Evolutionary conservation across 2,113 vertebrate species (phyloP), one percentile per base, ranked within the genome.

Genomic region (Hyla sarda): DNA sequence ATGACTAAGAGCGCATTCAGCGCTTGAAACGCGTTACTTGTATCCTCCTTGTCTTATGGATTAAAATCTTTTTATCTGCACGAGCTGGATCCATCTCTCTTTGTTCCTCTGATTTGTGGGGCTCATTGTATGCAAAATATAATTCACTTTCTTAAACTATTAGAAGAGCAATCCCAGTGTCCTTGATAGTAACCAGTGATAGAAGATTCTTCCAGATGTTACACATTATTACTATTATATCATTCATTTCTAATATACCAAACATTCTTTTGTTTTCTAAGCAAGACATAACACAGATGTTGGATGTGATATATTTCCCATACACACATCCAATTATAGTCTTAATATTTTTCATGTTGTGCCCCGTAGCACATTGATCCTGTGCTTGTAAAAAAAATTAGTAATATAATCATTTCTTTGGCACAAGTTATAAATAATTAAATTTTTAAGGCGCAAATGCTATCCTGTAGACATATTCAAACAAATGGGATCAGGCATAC

Each of bases 261-360:
- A 37, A 58, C 34, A 56, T 56, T 58, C 30, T 79, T 56, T 56
- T 56, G 52, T 79, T 79, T 79, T 79, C 9, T 16, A 50, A 56
- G 76, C 30, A 56, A 79, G 52, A 79, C 76, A 79, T 58, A 79
- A 56, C 76, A 79, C 76, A 79, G 76, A 79, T 79, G 76, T 79
- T 79, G 52, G 34, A 79, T 37, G 76, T 23, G 75, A 77, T 54
- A 50, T 79, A 56, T 79, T 56, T 56, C 76, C 52, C 50, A 52
- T 77, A 54, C 47, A 77, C 74, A 13, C 47, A n/a, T 79, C 52
- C 76, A 79, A 79, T 79, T 79, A 79, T 58, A 56, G 58, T 79
- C 76, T 56, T 79, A 79, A 79, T 79, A 79, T 79, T 79, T 79
- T 58, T 79, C 76, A 79, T 79, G 50, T 79, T 79, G 76, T 79